Percentiles rank a stretch among this genome's conserved stretches.
phyloP scores from a whole-genome alignment of 1,140 invertebrate genomes.

The Apis cerana region DNA sequence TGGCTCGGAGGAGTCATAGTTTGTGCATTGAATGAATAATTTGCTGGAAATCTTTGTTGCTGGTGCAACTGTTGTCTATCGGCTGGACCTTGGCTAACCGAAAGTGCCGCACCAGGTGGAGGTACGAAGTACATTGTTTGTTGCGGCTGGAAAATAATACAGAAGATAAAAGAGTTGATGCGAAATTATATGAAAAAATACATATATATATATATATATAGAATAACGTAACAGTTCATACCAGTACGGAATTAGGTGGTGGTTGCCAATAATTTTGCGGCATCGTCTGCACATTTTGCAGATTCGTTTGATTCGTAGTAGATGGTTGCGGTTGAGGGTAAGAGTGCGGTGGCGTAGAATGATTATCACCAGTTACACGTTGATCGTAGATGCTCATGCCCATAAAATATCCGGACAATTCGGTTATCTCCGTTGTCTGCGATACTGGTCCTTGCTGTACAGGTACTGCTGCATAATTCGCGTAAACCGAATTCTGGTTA shows the following conservation, averaged over 20 bases:
- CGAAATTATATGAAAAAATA: background rate
- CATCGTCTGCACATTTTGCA: conserved; percentile 69
- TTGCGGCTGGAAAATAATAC: conserved; percentile 64
- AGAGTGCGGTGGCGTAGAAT: conserved; percentile 71
- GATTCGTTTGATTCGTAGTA: conserved; percentile 58
- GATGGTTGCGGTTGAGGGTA: conserved; percentile 72
- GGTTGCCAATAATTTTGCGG: conserved; percentile 78
- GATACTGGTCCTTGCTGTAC: conserved; percentile 72
- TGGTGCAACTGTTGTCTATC: conserved; percentile 74
- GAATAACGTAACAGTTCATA: conserved; percentile 33
- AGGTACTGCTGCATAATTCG: conserved; percentile 75
- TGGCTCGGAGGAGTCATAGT: conserved; percentile 77
- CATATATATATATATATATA: too few relatives aligned
- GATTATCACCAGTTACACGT: conserved; percentile 70
- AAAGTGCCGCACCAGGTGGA: conserved; percentile 72
- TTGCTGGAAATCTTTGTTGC: conserved; percentile 74
- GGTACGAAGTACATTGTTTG: conserved; percentile 79
- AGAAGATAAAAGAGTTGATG: background rate
- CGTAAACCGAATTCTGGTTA: conserved; percentile 75
- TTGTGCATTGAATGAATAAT: conserved; percentile 77
- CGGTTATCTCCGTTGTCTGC: conserved; percentile 72
- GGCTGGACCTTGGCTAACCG: conserved; percentile 71
- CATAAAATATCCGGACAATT: conserved; percentile 78
- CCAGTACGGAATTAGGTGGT: conserved; percentile 74
- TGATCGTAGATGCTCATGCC: conserved; percentile 79